phyloP scores from a whole-genome alignment of 2,797 vertebrate genomes.

The Coregonus suidteri region DNA sequence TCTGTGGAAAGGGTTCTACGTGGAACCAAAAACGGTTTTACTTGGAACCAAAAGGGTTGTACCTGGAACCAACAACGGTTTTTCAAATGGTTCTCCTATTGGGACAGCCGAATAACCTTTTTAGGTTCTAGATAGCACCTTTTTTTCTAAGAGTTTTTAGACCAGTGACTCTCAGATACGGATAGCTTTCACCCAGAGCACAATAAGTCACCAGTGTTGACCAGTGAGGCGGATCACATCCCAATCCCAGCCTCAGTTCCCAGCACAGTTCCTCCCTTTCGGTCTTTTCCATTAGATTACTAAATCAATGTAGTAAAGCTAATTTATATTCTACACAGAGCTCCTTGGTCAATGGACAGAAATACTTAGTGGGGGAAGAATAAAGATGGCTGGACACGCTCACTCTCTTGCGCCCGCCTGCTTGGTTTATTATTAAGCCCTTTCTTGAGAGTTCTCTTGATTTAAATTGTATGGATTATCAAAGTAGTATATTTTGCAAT shows the following conservation, averaged over 20 bases:
- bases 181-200: not conserved
- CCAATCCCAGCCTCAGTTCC: not conserved
- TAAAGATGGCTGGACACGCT: conserved; percentile 42
- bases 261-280: not conserved
- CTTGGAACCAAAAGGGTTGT: no score
- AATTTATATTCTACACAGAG: conserved; percentile 48
- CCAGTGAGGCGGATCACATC: conserved; percentile 24
- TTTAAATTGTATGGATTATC: no score
- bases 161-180: conserved; percentile 5
- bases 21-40: no score
- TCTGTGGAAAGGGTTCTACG: no score
- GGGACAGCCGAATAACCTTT: no score
- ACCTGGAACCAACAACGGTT: no score
- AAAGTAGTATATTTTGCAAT: no score
- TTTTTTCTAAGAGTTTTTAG: not conserved
- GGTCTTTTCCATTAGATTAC: conserved; percentile 1
- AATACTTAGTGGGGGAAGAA: conserved; percentile 22
- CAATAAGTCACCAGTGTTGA: conserved; percentile 21
- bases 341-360: conserved; percentile 38
- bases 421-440: no score
- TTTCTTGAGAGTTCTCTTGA: no score
- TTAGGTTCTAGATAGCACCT: no score
- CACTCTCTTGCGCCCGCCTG: conserved; percentile 27
- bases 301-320: conserved; percentile 38
- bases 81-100: no score